Conservation (phyloP, 2,888 invertebrate species). For the Lordiphosa fenestrarum region DNA sequence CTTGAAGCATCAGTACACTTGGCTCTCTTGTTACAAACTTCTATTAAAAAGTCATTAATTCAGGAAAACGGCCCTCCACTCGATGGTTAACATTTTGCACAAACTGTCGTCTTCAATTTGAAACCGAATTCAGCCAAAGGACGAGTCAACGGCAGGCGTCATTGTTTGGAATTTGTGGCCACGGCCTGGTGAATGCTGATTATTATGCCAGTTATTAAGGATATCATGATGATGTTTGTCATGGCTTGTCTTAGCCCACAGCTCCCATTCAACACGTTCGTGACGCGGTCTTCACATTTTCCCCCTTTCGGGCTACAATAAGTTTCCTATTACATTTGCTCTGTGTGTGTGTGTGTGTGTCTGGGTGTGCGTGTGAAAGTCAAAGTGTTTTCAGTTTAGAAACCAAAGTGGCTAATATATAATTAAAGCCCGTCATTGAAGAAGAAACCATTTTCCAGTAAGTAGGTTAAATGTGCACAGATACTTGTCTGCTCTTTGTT, state of each 20-base stretch:
- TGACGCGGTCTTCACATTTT: slow-evolving; percentile 20
- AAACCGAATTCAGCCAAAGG: slow-evolving; percentile 9
- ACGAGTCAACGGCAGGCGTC: slow-evolving; percentile 12
- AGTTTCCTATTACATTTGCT: slow-evolving; percentile 34
- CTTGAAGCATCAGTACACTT: too few relatives aligned
- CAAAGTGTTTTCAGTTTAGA: slow-evolving; percentile 53
- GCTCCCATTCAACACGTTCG: slow-evolving; percentile 48
- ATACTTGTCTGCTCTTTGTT: slow-evolving; percentile 25
- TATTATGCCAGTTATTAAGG: slow-evolving; percentile 51
- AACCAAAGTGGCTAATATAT: slow-evolving; percentile 55
- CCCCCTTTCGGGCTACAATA: slow-evolving; percentile 29
- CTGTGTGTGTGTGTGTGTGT: slow-evolving; percentile 10
- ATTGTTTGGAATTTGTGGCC: slow-evolving; percentile 40
- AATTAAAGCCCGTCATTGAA: slow-evolving; percentile 51
- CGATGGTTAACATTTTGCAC: slow-evolving; percentile 5
- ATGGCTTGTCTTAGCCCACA: slow-evolving; percentile 21
- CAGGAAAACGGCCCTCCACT: neutral
- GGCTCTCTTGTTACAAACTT: too few relatives aligned
- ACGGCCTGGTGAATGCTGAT: slow-evolving; percentile 9
- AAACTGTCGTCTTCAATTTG: slow-evolving; percentile 30
- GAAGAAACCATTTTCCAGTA: slow-evolving; percentile 9
- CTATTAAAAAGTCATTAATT: too few relatives aligned
- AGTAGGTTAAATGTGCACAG: slow-evolving; percentile 26
- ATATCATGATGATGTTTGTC: slow-evolving; percentile 46
- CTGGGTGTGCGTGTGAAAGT: slow-evolving; percentile 30